Base-by-base conservation (phyloP, 2,797 vertebrate genomes). In the Sebastes ruberrimus region DNA sequence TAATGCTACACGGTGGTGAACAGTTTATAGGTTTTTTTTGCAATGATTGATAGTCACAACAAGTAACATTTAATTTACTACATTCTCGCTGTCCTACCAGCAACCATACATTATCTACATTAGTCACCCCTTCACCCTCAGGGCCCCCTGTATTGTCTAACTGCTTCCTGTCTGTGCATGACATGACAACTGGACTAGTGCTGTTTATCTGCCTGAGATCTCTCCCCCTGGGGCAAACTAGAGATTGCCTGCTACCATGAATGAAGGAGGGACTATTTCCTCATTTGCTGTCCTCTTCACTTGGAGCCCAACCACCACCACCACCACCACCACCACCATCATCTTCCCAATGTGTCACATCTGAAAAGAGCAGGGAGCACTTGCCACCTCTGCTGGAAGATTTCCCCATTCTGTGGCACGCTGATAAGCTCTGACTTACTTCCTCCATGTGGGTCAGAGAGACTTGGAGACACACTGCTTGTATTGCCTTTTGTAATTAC, bases 351-450 rank as follows among this genome's bases (percentile, higher is more conserved):
- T 49, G 76, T 88, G 90, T 93, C 76, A 87, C 82, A 74, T 90
- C 69, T 90, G 82, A 88, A 89, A 90, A 81, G 84, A 91, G 90
- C 82, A 89, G 81, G 75, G 76, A 74, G 78, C 86, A 81, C 81
- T 87, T 71, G 85, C 80, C 86, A 84, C 84, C 83, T 79, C 83
- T 72, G 73, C 85, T 71, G 73, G 81, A 83, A 92, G 88, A 88
- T 89, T 91, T 85, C 42, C 78, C 84, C 85, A 68, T 92, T 87
- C 93, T 93, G 93, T 81, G 83, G 89, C 65, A 64, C 69, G 66
- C 87, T 91, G 93, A 95, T 94, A 95, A 94, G 92, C 93, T 71
- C 79, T 93, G 93, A 94, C 93, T 94, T 92, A 91, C 92, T 94
- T 87, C 88, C 81, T 90, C 88, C 84, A 80, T 91, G 88, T 91